A percentile compares a stretch with the other conserved stretches of the same genome.
These are phyloP conservation scores for Otolemur garnettii DNA, from an alignment of 2,113 vertebrate species.

Conservation along the genomic window DNA sequence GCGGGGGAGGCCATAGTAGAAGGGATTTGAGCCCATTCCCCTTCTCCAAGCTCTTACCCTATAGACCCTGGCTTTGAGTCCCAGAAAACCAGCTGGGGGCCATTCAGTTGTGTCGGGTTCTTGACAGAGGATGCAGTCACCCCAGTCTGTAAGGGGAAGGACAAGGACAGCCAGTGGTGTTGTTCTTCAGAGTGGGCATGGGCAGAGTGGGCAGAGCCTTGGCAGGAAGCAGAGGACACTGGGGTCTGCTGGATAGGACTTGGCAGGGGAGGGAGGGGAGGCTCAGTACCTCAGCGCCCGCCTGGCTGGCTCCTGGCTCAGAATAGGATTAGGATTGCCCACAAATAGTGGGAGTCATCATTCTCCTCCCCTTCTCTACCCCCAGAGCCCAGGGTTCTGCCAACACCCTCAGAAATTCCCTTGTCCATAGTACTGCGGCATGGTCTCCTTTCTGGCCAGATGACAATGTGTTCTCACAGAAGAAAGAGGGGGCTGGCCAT, in stretches of 20 bases:
- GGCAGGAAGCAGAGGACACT: slow-evolving; percentile 20
- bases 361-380: background rate
- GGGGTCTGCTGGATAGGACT: background rate
- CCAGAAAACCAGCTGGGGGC: background rate
- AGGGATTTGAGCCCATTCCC: background rate
- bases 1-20: background rate
- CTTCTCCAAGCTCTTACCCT: background rate
- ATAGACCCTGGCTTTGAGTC: background rate
- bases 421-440: background rate
- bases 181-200: background rate
- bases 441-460: background rate
- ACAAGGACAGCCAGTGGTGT: background rate
- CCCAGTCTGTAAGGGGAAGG: background rate
- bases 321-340: background rate
- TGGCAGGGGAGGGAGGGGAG: background rate
- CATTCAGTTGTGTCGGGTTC: background rate
- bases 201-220: background rate
- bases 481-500: background rate
- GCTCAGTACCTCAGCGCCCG: background rate
- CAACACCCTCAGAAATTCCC: background rate
- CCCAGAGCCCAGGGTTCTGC: slow-evolving; percentile 19
- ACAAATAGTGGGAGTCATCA: background rate
- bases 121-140: background rate
- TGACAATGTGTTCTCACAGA: background rate
- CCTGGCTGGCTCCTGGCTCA: slow-evolving; percentile 68